phyloP scores from a whole-genome alignment of 2,113 vertebrate species.

The Butorides virescens region DNA sequence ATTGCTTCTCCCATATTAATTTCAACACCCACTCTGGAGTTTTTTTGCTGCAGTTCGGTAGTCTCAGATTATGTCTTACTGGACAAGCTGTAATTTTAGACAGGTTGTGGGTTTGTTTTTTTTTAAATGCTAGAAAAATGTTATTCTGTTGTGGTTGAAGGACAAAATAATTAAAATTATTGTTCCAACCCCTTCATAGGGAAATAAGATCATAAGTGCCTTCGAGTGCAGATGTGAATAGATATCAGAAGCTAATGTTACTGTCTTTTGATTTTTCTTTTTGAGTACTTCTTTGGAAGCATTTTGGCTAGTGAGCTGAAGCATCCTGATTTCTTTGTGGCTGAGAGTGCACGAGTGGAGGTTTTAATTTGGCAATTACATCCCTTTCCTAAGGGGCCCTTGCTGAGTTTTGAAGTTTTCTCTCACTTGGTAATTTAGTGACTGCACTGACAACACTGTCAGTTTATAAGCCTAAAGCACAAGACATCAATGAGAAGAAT shows the following conservation, averaged over 20 bases:
- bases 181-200: neutral
- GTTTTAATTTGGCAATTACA: conserved; percentile 36
- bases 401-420: conserved; percentile 35
- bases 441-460: neutral
- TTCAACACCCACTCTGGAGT: neutral
- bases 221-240: neutral
- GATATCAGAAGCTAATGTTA: neutral
- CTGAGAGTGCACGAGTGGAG: neutral
- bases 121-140: neutral
- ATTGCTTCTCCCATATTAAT: neutral
- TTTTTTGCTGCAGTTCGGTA: neutral
- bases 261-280: neutral
- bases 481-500: neutral
- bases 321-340: neutral
- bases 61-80: conserved; percentile 13
- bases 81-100: neutral
- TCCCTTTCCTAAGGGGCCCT: neutral
- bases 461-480: neutral
- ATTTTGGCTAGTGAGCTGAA: neutral
- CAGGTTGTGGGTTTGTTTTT: neutral
- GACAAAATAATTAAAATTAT: conserved; percentile 4
- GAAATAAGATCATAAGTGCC: neutral
- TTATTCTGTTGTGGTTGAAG: conserved; percentile 17
- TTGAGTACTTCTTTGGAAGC: neutral
- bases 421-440: neutral